Base-by-base conservation (phyloP, 2,888 invertebrate species). In the Galeopsomyia nigrocyanea region DNA sequence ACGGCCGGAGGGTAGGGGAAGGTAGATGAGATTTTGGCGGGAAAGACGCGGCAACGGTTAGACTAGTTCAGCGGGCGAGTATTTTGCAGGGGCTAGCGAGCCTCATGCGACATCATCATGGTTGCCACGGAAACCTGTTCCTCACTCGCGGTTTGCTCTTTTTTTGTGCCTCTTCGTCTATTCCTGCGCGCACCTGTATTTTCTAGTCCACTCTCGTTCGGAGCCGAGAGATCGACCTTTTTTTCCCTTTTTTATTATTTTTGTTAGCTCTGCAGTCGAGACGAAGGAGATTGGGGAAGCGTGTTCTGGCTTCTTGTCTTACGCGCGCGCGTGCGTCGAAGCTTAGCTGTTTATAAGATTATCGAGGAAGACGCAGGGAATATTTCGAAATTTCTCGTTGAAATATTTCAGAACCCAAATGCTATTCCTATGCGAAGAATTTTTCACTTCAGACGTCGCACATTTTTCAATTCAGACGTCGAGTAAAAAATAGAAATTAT, bases 241-340 rank as follows among this genome's bases (percentile, higher is more conserved):
- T 39, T 21, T 10, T 3, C 6, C 1, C 5, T 10, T 53, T 53
- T n/a, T n/a, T n/a, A n/a, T n/a, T n/a, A n/a, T n/a, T n/a, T n/a
- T n/a, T 14, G 6, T 14, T n/a, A 14, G 3, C 55, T 5, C 5
- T 55, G 22, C 21, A 21, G 13, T 26, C 17, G 39, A 39, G 13
- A 39, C 7, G 1, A 1, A 39, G 13, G 3, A 62, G 49, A 50
- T 22, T 14, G 49, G 16, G 16, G 61, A 50, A 13, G 16, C 66
- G 13, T 53, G 64, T 57, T 64, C 51, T 64, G 69, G 63, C 69
- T 64, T 57, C 69, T 64, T 53, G 63, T 70, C 63, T 68, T 68
- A 68, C 68, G 62, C 60, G 16, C 14, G 3, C 21, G 16, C 17
- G 16, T 2, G 31, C n/a, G 13, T 16, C 1, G 19, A 17, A 31